These are phyloP conservation scores for Corapipo altera DNA, from an alignment of 2,113 vertebrate species.

Conservation along the genomic window DNA sequence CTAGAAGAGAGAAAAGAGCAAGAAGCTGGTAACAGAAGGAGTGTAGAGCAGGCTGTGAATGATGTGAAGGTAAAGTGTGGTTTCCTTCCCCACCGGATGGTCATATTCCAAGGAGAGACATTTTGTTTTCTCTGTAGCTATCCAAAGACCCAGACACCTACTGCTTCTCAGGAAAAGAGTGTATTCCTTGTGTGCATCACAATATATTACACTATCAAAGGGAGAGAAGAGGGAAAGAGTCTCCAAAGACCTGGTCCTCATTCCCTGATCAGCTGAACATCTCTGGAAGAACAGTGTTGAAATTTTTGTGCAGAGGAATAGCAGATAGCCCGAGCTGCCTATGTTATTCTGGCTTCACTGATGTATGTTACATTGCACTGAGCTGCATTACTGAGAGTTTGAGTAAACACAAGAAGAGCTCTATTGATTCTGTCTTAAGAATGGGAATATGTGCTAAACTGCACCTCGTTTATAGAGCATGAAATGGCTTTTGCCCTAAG, in stretches of 20 bases:
- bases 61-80: constrained; percentile 67
- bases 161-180: background rate
- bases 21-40: constrained; percentile 58
- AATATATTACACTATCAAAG: background rate
- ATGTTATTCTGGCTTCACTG: background rate
- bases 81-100: background rate
- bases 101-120: background rate
- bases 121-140: background rate
- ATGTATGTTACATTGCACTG: background rate
- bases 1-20: constrained; percentile 65
- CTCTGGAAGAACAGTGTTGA: background rate
- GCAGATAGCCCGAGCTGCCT: background rate
- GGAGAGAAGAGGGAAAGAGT: background rate
- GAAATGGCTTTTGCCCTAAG: background rate
- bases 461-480: background rate
- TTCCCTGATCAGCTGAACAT: background rate
- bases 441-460: background rate
- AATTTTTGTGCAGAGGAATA: background rate
- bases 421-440: background rate
- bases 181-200: background rate
- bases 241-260: background rate
- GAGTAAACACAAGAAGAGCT: background rate
- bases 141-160: background rate
- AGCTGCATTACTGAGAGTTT: background rate
- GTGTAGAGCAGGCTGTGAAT: constrained; percentile 45